Conservation (phyloP, 1,140 invertebrate genomes). For the Anastatus disparis region DNA sequence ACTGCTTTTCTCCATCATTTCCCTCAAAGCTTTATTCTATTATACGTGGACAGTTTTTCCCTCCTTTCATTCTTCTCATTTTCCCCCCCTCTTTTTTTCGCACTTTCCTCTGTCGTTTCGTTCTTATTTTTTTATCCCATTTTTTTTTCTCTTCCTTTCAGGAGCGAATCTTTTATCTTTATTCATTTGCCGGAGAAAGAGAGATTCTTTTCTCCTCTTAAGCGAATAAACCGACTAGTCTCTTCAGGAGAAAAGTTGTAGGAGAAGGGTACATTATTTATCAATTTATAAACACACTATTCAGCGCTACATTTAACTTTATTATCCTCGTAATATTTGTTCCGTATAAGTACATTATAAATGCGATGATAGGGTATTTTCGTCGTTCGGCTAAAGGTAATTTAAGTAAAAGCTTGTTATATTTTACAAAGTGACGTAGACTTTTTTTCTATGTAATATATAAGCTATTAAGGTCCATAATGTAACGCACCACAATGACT, state of each 20-base stretch:
- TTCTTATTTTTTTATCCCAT: neutral
- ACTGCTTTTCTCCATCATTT: constrained; percentile 15
- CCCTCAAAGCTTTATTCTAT: constrained; percentile 3
- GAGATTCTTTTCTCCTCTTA: too few species aligned
- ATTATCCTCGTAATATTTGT: too few species aligned
- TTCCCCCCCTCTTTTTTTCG: neutral
- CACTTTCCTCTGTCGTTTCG: neutral
- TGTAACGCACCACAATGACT: constrained; percentile 82
- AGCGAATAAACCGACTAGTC: too few species aligned
- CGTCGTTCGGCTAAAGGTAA: too few species aligned
- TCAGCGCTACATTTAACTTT: neutral
- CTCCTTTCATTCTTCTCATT: too few species aligned
- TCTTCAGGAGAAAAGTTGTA: too few species aligned
- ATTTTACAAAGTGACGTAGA: constrained; percentile 75
- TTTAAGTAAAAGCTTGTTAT: too few species aligned
- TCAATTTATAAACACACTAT: too few species aligned
- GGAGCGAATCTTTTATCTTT: neutral
- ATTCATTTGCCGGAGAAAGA: neutral
- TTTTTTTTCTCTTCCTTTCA: neutral
- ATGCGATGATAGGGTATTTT: too few species aligned
- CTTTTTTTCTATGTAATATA: constrained; percentile 75
- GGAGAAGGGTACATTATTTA: too few species aligned
- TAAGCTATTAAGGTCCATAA: constrained; percentile 84
- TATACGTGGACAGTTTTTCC: neutral
- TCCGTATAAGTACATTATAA: too few species aligned